Evolutionary conservation across 2,797 vertebrate species (phyloP), one percentile per base, ranked within the genome.

Genomic region (Fundulus diaphanus): DNA sequence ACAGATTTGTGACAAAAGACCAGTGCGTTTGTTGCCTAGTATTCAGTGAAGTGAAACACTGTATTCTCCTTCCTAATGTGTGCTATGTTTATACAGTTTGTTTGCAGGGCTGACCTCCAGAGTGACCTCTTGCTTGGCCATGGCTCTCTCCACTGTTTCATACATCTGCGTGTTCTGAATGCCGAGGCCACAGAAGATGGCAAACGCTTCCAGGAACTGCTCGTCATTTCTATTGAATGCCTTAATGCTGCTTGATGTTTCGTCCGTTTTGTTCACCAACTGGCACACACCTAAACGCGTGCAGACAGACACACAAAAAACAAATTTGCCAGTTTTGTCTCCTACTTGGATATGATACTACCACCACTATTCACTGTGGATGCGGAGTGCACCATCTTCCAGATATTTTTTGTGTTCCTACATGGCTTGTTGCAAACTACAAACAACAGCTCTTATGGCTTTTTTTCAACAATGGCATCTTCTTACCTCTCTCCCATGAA

Each of bases 101-200:
- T n/a, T 11, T 6, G 8, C 59, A 37, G 22, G 33, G 8, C 79
- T 76, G 69, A 98, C 98, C 98, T 99, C 98, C 80, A 99, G 90
- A 0, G 98, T 99, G 89, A 99, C 98, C 89, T 98, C 97, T 77
- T 99, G 98, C 87, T 99, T 98, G 82, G 97, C 98, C 97, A 98
- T 98, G 82, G 97, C 97, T 89, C 97, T 93, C 87, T 98, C 98
- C 89, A 99, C 97, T 0, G 96, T 96, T 84, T 99, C 98, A 0
- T 99, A 99, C 98, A 99, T 99, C 95, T 99, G 98, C 0, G 98
- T 99, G 89, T 99, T 99, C 94, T 98, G 98, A 87, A 99, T 98
- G 49, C 97, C 98, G 61, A 99, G 93, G 16, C 98, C 98, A n/a
- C 98, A 99, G 88, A 99, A 99, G 91, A 99, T 97, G 81, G 97